Conservation (phyloP, 1,140 invertebrate species). For the Drosophila arizonae region DNA sequence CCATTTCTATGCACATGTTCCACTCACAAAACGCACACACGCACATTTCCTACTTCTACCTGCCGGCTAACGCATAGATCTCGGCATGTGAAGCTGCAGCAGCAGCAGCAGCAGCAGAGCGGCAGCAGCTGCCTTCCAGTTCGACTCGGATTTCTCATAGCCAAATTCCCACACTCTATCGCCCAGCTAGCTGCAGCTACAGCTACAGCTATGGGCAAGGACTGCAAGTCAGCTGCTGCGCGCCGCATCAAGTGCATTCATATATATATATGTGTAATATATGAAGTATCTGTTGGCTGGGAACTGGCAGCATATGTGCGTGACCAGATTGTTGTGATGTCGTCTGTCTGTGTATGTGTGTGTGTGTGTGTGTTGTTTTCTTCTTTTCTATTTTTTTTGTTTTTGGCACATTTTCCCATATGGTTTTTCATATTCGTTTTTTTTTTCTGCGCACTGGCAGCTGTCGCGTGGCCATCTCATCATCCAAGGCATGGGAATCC, state of each 20-base stretch:
- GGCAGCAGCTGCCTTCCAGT: constrained; percentile 34
- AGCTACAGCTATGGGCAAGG: constrained; percentile 47
- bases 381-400: constrained; percentile 23
- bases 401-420: constrained; percentile 72
- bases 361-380: constrained; percentile 17
- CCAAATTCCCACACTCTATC: constrained; percentile 67
- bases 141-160: constrained; percentile 64
- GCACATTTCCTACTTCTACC: constrained; percentile 53
- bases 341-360: constrained; percentile 2
- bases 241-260: constrained; percentile 64
- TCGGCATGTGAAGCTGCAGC: constrained; percentile 37
- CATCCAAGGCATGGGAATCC: constrained; percentile 49
- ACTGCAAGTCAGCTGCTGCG: constrained; percentile 75
- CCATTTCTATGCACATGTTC: constrained; percentile 53
- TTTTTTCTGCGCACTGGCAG: constrained; percentile 49
- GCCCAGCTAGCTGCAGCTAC: constrained; percentile 48
- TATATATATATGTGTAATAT: constrained; percentile 46
- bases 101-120: background rate
- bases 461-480: constrained; percentile 58
- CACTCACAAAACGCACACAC: constrained; percentile 49
- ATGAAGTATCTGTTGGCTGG: constrained; percentile 7
- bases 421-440: constrained; percentile 57
- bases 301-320: constrained; percentile 55
- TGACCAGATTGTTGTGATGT: constrained; percentile 56
- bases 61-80: constrained; percentile 50